Base-by-base conservation (phyloP, 1,140 invertebrate species). In the Drosophila leontia region DNA sequence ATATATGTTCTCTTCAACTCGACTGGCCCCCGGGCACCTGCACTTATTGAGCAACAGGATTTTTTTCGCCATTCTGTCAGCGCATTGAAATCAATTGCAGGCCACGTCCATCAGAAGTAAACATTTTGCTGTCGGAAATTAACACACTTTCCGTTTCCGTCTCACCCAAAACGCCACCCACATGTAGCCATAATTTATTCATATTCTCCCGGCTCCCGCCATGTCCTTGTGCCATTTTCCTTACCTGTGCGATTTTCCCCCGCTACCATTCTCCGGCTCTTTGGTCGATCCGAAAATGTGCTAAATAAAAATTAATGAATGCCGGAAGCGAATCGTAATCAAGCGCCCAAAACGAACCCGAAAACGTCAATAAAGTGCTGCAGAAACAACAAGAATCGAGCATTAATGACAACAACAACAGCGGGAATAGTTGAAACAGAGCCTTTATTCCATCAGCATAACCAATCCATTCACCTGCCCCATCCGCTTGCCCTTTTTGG, bases 231-330 rank as follows among this genome's bases (percentile, higher is more conserved):
- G 67, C 75, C 58, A 78, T 78, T 82, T 85, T 26, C 19, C 53
- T n/a, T 56, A 39, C 53, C 53, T 39, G 53, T 37, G 4, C 34
- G 35, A 23, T 39, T 56, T 55, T 39, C 13, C 51, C n/a, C 19
- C 19, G 19, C 19, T n/a, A n/a, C n/a, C n/a, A n/a, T n/a, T n/a
- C n/a, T n/a, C n/a, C n/a, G n/a, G n/a, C n/a, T 60, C 48, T 58
- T 32, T 47, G 37, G 37, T 47, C 37, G 13, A 34, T 69, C 67
- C 59, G 82, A 75, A 80, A 83, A 77, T 88, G 72, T 77, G 83
- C 83, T 87, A 87, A 87, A 87, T 87, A 87, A 87, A 87, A 87
- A 87, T 87, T 87, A 87, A 87, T 87, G 83, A 83, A 77, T 68
- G 80, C 80, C 83, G 83, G 83, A 87, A 87, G 83, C 59, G 80